phyloP scores from a whole-genome alignment of 2,797 vertebrate species.

The Crossoptilon crossoptilon region DNA sequence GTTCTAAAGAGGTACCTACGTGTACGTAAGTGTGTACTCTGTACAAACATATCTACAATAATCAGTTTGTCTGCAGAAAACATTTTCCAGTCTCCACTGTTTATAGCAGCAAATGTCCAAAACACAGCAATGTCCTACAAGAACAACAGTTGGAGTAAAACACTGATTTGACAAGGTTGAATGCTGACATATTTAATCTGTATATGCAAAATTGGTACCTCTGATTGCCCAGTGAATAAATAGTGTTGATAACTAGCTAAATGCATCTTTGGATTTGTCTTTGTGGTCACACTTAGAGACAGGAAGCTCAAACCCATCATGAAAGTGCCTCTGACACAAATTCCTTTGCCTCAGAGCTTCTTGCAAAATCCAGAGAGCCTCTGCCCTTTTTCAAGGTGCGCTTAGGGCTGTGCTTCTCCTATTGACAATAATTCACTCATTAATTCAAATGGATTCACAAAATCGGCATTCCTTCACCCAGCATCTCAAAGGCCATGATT shows the following conservation, averaged over 20 bases:
- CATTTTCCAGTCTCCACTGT: not conserved
- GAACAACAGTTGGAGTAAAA: not conserved
- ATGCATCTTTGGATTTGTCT: not conserved
- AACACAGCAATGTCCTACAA: not conserved
- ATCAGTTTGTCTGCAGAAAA: not conserved
- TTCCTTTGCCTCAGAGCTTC: not conserved
- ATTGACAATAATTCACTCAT: not conserved
- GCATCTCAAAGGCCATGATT: not conserved
- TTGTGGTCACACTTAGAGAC: not conserved
- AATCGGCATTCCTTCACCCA: not conserved
- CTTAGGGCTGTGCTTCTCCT: not conserved
- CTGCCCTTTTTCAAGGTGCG: not conserved
- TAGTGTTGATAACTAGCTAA: not conserved
- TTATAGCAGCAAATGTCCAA: not conserved
- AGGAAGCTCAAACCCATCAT: not conserved
- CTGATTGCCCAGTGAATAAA: not conserved
- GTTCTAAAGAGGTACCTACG: not conserved
- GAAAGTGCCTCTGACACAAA: not conserved
- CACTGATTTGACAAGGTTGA: not conserved
- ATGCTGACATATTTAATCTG: not conserved
- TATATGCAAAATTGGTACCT: not conserved
- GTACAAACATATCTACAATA: not conserved
- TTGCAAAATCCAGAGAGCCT: not conserved
- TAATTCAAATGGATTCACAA: not conserved
- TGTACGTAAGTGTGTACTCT: not conserved